Conservation (phyloP, 2,888 invertebrate genomes). For the Crematogaster levior region DNA sequence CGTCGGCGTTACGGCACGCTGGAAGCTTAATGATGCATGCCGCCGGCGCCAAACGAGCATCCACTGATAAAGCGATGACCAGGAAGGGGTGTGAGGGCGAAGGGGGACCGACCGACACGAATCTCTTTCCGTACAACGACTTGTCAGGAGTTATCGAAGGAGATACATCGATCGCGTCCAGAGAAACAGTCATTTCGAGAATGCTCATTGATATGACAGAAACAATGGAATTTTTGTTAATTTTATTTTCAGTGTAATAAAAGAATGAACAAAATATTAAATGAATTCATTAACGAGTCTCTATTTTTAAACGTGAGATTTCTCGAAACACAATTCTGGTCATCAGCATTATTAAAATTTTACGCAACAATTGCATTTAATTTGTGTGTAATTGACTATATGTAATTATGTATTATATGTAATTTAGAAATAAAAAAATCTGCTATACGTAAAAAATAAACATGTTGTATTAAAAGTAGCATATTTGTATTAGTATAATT, state of each 20-base stretch:
- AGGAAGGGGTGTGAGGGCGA: conserved; percentile 67
- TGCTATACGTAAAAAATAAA: neutral
- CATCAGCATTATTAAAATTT: neutral
- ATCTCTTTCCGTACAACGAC: conserved; percentile 65
- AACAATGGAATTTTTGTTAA: neutral
- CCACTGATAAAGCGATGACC: conserved; percentile 79
- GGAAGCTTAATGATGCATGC: conserved; percentile 79
- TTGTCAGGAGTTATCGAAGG: conserved; percentile 64
- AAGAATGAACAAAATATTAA: neutral
- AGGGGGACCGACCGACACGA: conserved; percentile 64
- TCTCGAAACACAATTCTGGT: neutral
- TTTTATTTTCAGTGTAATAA: neutral
- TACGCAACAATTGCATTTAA: neutral
- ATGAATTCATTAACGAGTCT: neutral
- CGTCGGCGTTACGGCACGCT: conserved; percentile 76
- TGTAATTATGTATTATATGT: neutral
- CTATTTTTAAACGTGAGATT: no score
- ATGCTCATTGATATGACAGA: neutral
- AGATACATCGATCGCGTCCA: conserved; percentile 62
- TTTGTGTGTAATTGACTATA: no score
- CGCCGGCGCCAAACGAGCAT: conserved; percentile 78
- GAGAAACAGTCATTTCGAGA: neutral
- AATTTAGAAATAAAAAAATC: neutral
- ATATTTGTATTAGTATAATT: neutral
- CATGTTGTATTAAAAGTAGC: neutral